Conservation (phyloP, 2,888 invertebrate genomes). For the Ceriagrion tenellum region DNA sequence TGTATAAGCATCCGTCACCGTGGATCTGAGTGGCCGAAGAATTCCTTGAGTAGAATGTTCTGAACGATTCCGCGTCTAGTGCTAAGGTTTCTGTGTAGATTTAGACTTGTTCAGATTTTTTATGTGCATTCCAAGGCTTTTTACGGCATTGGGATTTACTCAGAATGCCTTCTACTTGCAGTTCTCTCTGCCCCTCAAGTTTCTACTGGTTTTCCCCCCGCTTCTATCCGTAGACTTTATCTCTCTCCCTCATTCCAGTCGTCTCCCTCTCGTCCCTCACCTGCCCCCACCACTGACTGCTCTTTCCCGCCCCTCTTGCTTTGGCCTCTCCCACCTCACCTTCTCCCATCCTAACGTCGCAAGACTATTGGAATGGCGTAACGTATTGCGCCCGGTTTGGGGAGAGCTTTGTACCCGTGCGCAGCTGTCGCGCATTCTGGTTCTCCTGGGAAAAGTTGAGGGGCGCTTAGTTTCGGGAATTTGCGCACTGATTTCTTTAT, state of each 20-base stretch:
- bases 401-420: background rate
- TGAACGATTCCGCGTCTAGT: background rate
- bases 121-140: background rate
- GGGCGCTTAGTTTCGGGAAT: background rate
- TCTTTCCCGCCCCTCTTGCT: constrained; percentile 68
- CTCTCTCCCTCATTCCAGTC: constrained; percentile 69
- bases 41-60: background rate
- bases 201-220: constrained; percentile 35
- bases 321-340: constrained; percentile 62
- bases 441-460: background rate
- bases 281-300: constrained; percentile 17
- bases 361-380: constrained; percentile 60
- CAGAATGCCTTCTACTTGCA: constrained; percentile 15
- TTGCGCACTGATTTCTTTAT: background rate
- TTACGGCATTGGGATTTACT: background rate
- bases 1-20: background rate
- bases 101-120: too few relatives aligned
- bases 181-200: background rate
- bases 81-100: background rate
- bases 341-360: constrained; percentile 38
- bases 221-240: constrained; percentile 51
- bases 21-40: background rate
- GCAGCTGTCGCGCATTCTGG: constrained; percentile 46
- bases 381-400: constrained; percentile 20
- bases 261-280: constrained; percentile 67